phyloP scores from a whole-genome alignment of 2,888 invertebrate species.

The Drosophila bunnanda region DNA sequence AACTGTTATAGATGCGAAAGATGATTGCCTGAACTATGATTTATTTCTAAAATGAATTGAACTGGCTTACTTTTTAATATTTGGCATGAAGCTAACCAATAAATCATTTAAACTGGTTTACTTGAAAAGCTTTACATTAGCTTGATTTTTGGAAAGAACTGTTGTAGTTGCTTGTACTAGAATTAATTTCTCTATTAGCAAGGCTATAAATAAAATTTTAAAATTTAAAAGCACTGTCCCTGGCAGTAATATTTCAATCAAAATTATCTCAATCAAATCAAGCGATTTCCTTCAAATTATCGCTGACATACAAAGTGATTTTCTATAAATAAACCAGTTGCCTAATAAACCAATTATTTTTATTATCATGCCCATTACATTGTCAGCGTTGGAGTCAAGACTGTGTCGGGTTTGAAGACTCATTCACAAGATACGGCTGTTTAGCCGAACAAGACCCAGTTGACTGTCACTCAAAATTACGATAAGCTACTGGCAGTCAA shows the following conservation, averaged over 20 bases:
- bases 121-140: neutral
- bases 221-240: neutral
- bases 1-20: slow-evolving; percentile 20
- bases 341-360: slow-evolving; percentile 21
- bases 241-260: slow-evolving; percentile 14
- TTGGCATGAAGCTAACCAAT: neutral
- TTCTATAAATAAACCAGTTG: slow-evolving; percentile 28
- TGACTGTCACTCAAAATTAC: slow-evolving; percentile 26
- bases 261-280: slow-evolving; percentile 10
- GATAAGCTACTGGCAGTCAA: slow-evolving; percentile 40
- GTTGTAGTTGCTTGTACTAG: neutral
- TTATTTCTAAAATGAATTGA: neutral
- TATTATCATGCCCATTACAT: slow-evolving; percentile 9
- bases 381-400: slow-evolving; percentile 20
- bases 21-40: slow-evolving; percentile 14
- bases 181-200: neutral
- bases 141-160: neutral
- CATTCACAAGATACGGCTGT: slow-evolving; percentile 7
- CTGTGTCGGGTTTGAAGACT: neutral
- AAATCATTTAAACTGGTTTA: neutral
- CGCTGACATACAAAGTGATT: slow-evolving; percentile 25
- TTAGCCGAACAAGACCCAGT: slow-evolving; percentile 3
- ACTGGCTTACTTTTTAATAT: neutral
- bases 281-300: slow-evolving; percentile 45
- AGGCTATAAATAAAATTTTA: neutral